Evolutionary conservation across 2,797 vertebrate genomes (phyloP).

Genomic region (Forpus xanthops): DNA sequence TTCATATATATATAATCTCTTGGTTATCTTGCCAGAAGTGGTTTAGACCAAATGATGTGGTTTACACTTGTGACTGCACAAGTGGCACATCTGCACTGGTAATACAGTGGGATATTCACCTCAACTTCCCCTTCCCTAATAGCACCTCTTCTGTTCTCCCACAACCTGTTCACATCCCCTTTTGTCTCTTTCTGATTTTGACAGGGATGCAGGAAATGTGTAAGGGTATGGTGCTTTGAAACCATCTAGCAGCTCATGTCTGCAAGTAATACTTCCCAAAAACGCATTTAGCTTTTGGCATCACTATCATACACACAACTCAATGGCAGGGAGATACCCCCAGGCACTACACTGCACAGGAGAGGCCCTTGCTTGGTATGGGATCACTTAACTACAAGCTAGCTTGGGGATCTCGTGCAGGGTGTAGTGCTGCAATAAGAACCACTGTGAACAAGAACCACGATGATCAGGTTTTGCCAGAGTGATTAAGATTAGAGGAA

Average conservation of each 20-base stretch:
- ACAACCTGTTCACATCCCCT: neutral
- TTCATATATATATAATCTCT: neutral
- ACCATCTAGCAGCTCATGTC: neutral
- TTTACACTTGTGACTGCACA: neutral
- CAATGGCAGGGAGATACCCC: rapidly evolving
- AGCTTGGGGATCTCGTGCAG: rapidly evolving
- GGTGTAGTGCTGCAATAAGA: neutral
- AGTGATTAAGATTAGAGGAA: neutral
- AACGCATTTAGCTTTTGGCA: neutral
- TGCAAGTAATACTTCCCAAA: neutral
- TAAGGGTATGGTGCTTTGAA: rapidly evolving
- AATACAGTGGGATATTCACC: neutral
- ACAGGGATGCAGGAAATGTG: neutral
- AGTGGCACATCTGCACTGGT: neutral
- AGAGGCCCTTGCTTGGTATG: neutral
- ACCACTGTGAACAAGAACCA: neutral
- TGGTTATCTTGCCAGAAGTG: neutral
- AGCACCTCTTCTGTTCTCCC: neutral
- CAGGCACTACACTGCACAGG: rapidly evolving
- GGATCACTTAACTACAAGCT: neutral
- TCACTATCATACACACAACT: neutral
- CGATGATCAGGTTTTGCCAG: neutral
- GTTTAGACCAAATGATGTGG: neutral
- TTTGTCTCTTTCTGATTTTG: neutral
- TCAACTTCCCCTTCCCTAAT: neutral